Conservation (phyloP, 2,113 vertebrate genomes). For the Cynocephalus volans region DNA sequence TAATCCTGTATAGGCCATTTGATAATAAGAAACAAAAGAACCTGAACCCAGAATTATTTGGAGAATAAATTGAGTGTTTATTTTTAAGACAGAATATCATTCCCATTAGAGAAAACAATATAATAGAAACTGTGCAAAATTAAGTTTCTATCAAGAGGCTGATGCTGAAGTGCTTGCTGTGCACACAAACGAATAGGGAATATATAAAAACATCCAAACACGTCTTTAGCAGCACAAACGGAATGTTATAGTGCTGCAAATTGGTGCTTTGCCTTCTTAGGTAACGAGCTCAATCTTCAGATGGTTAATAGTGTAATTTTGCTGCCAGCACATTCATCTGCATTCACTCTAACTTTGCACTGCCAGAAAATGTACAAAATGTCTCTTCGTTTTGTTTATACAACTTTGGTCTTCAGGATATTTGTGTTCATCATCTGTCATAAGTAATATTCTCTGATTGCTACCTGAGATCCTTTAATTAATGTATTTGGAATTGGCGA, state of each 20-base stretch:
- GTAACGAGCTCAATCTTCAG: slow-evolving; percentile 57
- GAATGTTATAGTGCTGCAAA: slow-evolving; percentile 17
- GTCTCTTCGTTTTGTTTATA: slow-evolving; percentile 47
- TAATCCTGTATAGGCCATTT: slow-evolving; percentile 15
- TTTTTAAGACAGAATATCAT: slow-evolving; percentile 68
- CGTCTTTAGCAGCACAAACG: slow-evolving; percentile 2
- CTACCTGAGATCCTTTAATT: slow-evolving; percentile 58
- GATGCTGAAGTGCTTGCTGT: background rate
- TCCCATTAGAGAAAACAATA: slow-evolving; percentile 60
- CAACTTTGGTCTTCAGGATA: slow-evolving; percentile 28
- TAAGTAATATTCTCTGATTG: slow-evolving; percentile 21
- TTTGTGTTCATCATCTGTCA: slow-evolving; percentile 59
- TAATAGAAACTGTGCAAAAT: slow-evolving; percentile 71
- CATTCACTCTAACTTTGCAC: background rate
- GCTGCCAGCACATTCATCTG: slow-evolving; percentile 39
- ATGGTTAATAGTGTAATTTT: slow-evolving; percentile 52
- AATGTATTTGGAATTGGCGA: background rate
- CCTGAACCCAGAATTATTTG: slow-evolving; percentile 56
- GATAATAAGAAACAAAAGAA: slow-evolving; percentile 49
- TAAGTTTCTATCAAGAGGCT: slow-evolving; percentile 50
- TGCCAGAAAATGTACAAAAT: slow-evolving; percentile 24
- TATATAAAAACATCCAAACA: slow-evolving; percentile 10
- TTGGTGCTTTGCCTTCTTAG: slow-evolving; percentile 64
- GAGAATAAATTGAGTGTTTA: slow-evolving; percentile 60
- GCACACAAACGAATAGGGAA: background rate